Base-by-base conservation (phyloP, 2,888 invertebrate genomes). In the Girardia tigrina region DNA sequence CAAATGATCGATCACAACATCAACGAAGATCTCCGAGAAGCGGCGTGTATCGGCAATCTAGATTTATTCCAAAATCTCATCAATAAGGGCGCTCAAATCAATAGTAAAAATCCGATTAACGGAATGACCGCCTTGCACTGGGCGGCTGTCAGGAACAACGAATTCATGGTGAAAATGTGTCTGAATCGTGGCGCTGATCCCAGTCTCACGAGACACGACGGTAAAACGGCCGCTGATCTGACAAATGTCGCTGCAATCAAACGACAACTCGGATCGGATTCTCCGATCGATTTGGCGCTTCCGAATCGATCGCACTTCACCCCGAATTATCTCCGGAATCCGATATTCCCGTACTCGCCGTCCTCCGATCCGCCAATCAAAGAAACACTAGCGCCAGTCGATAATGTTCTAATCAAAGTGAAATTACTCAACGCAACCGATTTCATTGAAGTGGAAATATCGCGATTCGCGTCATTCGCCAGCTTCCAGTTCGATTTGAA, bases 81-180 rank as follows among this genome's bases (percentile, higher is more conserved):
- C 2, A 4, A 16, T 14, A 4, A 23, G 28, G 73, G 73, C 20
- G 73, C 73, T 2, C 6, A 29, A 26, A 73, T 73, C n/a, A 73
- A 73, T 36, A 73, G 73, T 73, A 29, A 73, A 29, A 73, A 73
- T 29, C 42, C 73, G n/a, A 26, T 73, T 16, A 73, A 73, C 42
- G 73, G 73, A 70, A 73, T 73, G 73, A 73, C 73, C 12, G 73
- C 73, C n/a, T 36, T 73, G n/a, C 73, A 73, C 26, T 73, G 73
- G 73, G 73, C 69, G 14, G 28, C 29, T 36, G 12, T 29, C 6
- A 4, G 73, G 23, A 73, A 73, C n/a, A 4, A 36, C 36, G 6
- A 73, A 73, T 26, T 36, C n/a, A 26, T 73, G 69, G 73, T 73
- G 2, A 29, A 4, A 16, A 36, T 73, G 16, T 36, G 28, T 23